Evolutionary conservation across 37 sponge, comb jelly and placozoan species (phyloP).

Genomic region (Aplysina aerophoba): DNA sequence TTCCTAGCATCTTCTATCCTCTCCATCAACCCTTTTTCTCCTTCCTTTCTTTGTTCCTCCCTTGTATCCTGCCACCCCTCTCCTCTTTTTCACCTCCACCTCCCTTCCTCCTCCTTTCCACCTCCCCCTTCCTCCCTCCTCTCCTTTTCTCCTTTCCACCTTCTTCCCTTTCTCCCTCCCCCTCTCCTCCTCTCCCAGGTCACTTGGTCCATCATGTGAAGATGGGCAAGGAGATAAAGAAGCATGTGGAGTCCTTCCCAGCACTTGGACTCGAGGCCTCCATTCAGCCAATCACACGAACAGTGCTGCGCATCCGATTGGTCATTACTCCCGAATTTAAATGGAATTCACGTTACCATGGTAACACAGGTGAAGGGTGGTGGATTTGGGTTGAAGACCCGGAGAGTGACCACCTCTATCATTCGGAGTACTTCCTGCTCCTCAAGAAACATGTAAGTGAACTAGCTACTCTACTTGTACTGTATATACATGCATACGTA

Average conservation of each 20-base stretch:
- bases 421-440: constrained; percentile 86
- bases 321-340: constrained; percentile 84
- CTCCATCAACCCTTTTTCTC: no score
- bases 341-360: constrained; percentile 89
- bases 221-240: constrained; percentile 79
- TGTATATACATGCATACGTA: no score
- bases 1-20: no score
- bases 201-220: constrained; percentile 79
- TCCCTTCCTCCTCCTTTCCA: no score
- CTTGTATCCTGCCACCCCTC: no score
- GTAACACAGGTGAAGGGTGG: constrained; percentile 85
- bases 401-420: constrained; percentile 92
- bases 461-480: no score
- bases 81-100: no score
- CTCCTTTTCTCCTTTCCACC: not conserved
- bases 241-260: constrained; percentile 73
- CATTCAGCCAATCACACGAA: constrained; percentile 95
- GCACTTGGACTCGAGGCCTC: constrained; percentile 63
- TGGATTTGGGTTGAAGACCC: constrained; percentile 98
- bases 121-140: no score
- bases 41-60: no score
- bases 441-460: constrained; percentile 88
- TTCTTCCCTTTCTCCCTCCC: no score
- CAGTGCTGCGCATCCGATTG: constrained; percentile 84
- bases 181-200: constrained; percentile 45